Base-by-base conservation (phyloP, 2,797 vertebrate genomes). In the Spheniscus humboldti region DNA sequence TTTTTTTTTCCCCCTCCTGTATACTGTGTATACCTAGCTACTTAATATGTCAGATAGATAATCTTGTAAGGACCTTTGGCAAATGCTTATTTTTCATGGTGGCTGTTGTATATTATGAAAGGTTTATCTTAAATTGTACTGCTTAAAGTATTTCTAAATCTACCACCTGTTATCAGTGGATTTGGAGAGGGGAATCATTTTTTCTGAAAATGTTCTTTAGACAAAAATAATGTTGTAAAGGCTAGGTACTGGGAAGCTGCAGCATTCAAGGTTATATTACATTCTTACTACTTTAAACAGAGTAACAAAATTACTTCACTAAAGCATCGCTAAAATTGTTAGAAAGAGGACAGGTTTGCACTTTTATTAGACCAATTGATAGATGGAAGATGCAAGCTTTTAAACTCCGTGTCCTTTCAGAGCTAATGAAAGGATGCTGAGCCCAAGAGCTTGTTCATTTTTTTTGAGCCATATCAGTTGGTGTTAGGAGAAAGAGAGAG, bases 391-490 rank as follows among this genome's bases (percentile, higher is more conserved):
- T 55, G 50, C 84, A 55, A 43, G 73, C 81, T 94, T 94, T 92
- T 57, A 91, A 87, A 57, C 37, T 91, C 66, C 0, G 0, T 88
- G 72, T 90, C 75, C 78, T 94, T 96, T 90, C 83, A 68, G 53
- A 88, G 24, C 53, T 94, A 72, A 91, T 94, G 94, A 92, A 90
- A 97, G 30, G 72, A 77, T 95, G 48, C 78, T 68, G 85, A 95
- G 62, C 75, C 39, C 53, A 72, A 64, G 50, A 91, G 43, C 56
- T 66, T 72, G 45, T 43, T 41, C 8, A 2, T 43, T 57, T 50
- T 50, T 52, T 69, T 43, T 31, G 76, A 80, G 47, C 20, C 1
- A 0, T 68, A 83, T 83, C 71, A 60, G 43, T 66, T 88, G 62
- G 33, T 50, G 8, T 68, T 88, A 89, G 57, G 31, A 88, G 81